phyloP scores from a whole-genome alignment of 1,140 invertebrate species.

The Himalopsyche phryganea region DNA sequence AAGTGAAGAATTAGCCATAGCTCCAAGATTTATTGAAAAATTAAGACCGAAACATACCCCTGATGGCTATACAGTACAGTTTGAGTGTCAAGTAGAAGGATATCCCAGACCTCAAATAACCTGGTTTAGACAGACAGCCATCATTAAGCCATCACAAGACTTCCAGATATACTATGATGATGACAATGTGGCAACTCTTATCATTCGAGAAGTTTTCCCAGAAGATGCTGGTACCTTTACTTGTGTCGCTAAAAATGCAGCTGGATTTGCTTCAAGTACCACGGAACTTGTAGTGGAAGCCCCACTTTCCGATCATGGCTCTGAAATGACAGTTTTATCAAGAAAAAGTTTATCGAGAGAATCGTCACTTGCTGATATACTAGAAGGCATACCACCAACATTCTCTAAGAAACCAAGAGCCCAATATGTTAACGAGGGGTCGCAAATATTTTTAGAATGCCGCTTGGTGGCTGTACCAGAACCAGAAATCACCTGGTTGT shows the following conservation, averaged over 20 bases:
- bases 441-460: conserved; percentile 78
- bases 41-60: conserved; percentile 76
- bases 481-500: conserved; percentile 82
- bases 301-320: conserved; percentile 83
- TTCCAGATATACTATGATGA: conserved; percentile 93
- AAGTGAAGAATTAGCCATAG: conserved; percentile 69
- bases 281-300: conserved; percentile 86
- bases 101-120: conserved; percentile 86
- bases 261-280: conserved; percentile 88
- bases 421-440: conserved; percentile 75
- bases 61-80: conserved; percentile 85
- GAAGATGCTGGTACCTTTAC: conserved; percentile 97
- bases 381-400: conserved; percentile 90
- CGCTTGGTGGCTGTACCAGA: conserved; percentile 85
- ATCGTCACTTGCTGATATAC: conserved; percentile 84
- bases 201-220: conserved; percentile 93
- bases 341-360: conserved; percentile 81
- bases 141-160: conserved; percentile 85
- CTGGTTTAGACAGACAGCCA: conserved; percentile 90
- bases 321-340: conserved; percentile 74
- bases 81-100: conserved; percentile 88
- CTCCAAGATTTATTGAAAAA: conserved; percentile 83
- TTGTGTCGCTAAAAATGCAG: conserved; percentile 92
- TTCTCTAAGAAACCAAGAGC: conserved; percentile 84
- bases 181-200: conserved; percentile 85